Evolutionary conservation across 2,888 invertebrate species (phyloP).

Genomic region (Melieria picta): DNA sequence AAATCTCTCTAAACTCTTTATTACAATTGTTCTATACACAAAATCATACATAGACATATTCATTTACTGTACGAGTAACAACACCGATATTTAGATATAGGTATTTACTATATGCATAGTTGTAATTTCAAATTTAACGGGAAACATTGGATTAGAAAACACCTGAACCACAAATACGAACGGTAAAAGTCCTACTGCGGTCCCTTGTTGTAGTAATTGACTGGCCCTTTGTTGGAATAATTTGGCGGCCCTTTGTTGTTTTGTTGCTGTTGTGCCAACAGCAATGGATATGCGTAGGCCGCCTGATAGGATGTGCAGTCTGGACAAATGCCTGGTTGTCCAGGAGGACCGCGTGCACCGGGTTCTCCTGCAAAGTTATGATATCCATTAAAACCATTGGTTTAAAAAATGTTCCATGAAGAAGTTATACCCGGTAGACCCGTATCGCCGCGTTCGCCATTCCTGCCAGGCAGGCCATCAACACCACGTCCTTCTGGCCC

Average conservation of each 20-base stretch:
- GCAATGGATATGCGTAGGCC: constrained; percentile 54
- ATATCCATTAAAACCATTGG: neutral
- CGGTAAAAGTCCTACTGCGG: constrained; percentile 6
- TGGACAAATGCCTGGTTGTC: constrained; percentile 64
- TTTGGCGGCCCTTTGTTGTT: constrained; percentile 50
- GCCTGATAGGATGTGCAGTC: constrained; percentile 52
- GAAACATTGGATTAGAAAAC: too few relatives aligned
- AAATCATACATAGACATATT: too few relatives aligned
- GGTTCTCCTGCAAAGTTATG: constrained; percentile 67
- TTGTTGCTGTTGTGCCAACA: constrained; percentile 52
- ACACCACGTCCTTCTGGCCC: constrained; percentile 80
- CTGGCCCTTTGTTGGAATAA: constrained; percentile 53
- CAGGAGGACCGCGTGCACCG: constrained; percentile 75
- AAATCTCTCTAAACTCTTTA: too few relatives aligned
- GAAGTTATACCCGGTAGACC: constrained; percentile 74
- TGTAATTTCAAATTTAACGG: too few relatives aligned
- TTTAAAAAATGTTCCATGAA: neutral
- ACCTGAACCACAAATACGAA: too few relatives aligned
- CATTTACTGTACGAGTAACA: too few relatives aligned
- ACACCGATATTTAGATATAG: too few relatives aligned
- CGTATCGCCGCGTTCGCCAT: constrained; percentile 79
- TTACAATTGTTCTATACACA: too few relatives aligned
- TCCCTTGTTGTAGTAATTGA: constrained; percentile 49
- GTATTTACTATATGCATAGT: too few relatives aligned
- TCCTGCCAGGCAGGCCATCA: constrained; percentile 74